These are phyloP conservation scores for Tridacna crocea DNA, from an alignment of 2,888 invertebrate genomes.

Conservation along the genomic window DNA sequence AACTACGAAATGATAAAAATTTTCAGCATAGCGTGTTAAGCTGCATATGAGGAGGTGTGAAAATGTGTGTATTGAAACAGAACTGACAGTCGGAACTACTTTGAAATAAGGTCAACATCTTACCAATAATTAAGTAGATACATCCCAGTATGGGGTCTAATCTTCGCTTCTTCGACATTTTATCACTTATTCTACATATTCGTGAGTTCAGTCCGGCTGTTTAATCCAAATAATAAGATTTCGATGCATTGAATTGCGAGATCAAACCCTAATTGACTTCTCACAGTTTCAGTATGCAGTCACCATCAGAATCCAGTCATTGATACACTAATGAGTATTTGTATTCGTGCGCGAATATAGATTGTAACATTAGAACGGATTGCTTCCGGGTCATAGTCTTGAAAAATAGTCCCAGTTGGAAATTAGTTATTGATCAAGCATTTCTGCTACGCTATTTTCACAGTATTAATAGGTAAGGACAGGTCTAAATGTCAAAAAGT, in stretches of 20 bases:
- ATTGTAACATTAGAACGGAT: not conserved
- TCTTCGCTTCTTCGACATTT: constrained; percentile 59
- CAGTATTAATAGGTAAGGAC: too few relatives aligned
- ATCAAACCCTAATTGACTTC: not conserved
- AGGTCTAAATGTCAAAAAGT: too few relatives aligned
- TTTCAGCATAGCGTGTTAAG: too few relatives aligned
- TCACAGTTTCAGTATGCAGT: not conserved
- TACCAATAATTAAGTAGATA: constrained; percentile 57
- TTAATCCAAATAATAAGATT: not conserved
- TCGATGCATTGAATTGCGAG: not conserved
- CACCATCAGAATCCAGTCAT: constrained; percentile 57
- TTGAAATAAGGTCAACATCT: constrained; percentile 50
- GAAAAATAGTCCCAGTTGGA: too few relatives aligned
- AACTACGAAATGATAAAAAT: too few relatives aligned
- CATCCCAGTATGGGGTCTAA: constrained; percentile 55
- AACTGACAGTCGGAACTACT: constrained; percentile 41
- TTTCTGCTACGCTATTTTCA: too few relatives aligned
- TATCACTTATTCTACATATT: constrained; percentile 10
- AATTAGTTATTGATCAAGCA: too few relatives aligned
- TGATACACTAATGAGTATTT: constrained; percentile 42
- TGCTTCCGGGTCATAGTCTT: too few relatives aligned
- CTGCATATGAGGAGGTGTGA: not conserved
- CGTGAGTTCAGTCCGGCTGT: not conserved
- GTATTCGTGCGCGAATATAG: constrained; percentile 44
- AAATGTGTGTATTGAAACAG: constrained; percentile 31